These are phyloP conservation scores for Perodicticus potto DNA, from an alignment of 2,797 vertebrate species.

Conservation along the genomic window DNA sequence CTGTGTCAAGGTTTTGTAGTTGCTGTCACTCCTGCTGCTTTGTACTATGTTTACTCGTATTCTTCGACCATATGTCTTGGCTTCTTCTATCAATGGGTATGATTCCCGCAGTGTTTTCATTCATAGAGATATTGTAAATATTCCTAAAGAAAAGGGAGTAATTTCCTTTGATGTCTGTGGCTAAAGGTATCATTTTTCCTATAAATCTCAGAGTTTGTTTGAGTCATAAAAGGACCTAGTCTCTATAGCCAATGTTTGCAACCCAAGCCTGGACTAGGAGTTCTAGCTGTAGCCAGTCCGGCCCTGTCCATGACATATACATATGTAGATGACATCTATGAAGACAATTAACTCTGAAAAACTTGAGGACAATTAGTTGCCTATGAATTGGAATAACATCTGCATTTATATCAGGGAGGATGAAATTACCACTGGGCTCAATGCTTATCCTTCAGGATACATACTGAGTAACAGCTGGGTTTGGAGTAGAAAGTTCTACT, in stretches of 20 bases:
- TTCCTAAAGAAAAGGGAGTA: neutral
- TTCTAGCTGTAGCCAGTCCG: neutral
- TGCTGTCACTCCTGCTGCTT: neutral
- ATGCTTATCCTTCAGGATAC: constrained; percentile 41
- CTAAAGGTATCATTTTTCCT: constrained; percentile 10
- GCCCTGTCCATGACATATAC: neutral
- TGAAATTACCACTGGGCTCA: constrained; percentile 42
- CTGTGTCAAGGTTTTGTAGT: neutral
- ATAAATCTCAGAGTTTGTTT: neutral
- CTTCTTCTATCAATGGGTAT: neutral
- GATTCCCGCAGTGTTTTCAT: neutral
- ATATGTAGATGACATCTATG: neutral
- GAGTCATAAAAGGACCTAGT: neutral
- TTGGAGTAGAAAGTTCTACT: neutral
- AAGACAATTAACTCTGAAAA: neutral
- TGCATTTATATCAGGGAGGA: neutral
- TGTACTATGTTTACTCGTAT: neutral
- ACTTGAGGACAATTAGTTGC: neutral
- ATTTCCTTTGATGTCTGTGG: neutral
- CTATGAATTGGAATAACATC: constrained; percentile 50
- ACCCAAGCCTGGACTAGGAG: neutral
- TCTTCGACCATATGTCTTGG: neutral
- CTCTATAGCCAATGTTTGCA: neutral
- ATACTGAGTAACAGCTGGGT: constrained; percentile 50
- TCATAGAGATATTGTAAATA: neutral